Evolutionary conservation across 2,797 vertebrate genomes (phyloP).

Genomic region (Gephyroberyx darwinii): DNA sequence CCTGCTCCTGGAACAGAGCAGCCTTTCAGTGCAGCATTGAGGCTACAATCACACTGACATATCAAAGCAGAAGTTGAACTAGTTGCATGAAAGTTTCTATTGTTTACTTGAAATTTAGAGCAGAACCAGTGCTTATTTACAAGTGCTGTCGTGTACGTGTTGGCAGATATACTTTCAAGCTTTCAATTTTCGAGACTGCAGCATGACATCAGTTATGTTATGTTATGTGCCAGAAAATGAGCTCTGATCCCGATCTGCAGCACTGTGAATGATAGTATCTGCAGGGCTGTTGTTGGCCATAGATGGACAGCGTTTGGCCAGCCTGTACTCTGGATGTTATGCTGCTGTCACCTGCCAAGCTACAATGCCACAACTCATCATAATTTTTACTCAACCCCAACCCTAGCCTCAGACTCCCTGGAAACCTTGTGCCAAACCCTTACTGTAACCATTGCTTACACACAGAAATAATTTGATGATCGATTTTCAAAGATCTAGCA

Average conservation of each 20-base stretch:
- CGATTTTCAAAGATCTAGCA: too few relatives aligned
- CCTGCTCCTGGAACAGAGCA: slow-evolving; percentile 16
- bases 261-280: slow-evolving; percentile 11
- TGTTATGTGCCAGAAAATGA: slow-evolving; percentile 19
- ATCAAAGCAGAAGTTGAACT: slow-evolving; percentile 36
- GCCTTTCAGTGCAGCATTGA: slow-evolving; percentile 21
- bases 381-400: slow-evolving; percentile 17
- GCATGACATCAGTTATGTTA: not conserved
- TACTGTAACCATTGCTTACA: too few relatives aligned
- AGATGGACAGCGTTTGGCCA: not conserved
- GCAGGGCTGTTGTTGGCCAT: not conserved
- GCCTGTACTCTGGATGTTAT: not conserved
- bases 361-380: slow-evolving; percentile 3
- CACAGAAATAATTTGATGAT: too few relatives aligned
- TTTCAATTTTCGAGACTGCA: not conserved
- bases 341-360: slow-evolving; percentile 15
- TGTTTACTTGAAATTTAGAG: not conserved
- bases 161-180: too few relatives aligned
- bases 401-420: slow-evolving; percentile 14
- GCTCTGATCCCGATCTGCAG: slow-evolving; percentile 16
- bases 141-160: not conserved
- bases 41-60: slow-evolving; percentile 29
- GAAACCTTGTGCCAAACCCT: not conserved
- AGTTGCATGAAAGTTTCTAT: not conserved
- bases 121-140: not conserved